Evolutionary conservation across 2,113 vertebrate species (phyloP).

Genomic region (Carassius carassius): DNA sequence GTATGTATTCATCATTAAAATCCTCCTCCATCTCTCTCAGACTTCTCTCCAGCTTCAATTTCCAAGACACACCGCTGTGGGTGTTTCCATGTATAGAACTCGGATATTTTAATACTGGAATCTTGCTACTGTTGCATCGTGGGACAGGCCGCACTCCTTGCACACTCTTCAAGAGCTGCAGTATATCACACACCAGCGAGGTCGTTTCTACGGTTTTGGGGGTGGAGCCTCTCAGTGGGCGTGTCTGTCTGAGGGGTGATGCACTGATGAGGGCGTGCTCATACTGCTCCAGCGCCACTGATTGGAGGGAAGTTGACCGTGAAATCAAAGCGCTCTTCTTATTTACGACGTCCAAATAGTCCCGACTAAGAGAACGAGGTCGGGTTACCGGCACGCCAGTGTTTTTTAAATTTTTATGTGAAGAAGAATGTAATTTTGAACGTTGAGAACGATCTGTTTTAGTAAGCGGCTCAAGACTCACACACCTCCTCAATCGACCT

Average conservation of each 20-base stretch:
- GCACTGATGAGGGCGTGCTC: constrained; percentile 52
- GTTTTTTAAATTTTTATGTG: constrained; percentile 38
- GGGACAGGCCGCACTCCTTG: constrained; percentile 58
- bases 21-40: constrained; percentile 70
- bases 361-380: constrained; percentile 59
- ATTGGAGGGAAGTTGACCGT: constrained; percentile 67
- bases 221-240: constrained; percentile 49
- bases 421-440: not conserved
- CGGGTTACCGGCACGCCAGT: constrained; percentile 42
- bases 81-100: not conserved
- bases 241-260: constrained; percentile 38
- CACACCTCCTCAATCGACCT: constrained; percentile 66
- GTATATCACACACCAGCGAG: constrained; percentile 69
- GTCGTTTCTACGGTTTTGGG: constrained; percentile 53
- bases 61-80: not conserved
- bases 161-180: constrained; percentile 68
- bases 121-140: constrained; percentile 65
- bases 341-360: constrained; percentile 69
- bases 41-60: not conserved
- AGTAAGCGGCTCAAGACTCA: constrained; percentile 69
- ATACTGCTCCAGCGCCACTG: constrained; percentile 53
- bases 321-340: constrained; percentile 56
- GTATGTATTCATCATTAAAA: constrained; percentile 75
- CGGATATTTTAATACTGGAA: constrained; percentile 66
- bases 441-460: constrained; percentile 31